These are phyloP conservation scores for Alloplasta piceator DNA, from an alignment of 2,888 invertebrate species.

Conservation along the genomic window DNA sequence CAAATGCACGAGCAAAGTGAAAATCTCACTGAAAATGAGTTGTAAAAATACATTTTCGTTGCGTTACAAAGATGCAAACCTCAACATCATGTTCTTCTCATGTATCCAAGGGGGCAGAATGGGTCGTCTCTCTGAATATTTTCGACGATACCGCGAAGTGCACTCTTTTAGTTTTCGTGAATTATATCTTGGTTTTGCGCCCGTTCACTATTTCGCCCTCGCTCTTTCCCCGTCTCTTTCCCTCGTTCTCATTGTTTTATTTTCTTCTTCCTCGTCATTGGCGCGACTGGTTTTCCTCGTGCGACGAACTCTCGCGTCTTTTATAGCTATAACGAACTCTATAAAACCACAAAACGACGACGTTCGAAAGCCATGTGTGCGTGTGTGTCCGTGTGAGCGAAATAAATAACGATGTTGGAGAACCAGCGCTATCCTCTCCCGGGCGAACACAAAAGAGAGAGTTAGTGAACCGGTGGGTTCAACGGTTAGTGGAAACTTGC, in stretches of 20 bases:
- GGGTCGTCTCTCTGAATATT: conserved; percentile 5
- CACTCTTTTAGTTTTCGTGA: background rate
- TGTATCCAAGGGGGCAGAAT: background rate
- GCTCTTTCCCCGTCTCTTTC: background rate
- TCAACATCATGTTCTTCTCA: too few species aligned
- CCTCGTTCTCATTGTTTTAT: conserved; percentile 1
- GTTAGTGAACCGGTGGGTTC: conserved; percentile 51
- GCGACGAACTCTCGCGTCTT: conserved; percentile 44
- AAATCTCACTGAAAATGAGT: too few species aligned
- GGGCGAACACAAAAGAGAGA: conserved; percentile 51
- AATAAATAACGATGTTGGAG: conserved; percentile 47
- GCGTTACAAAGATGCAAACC: too few species aligned
- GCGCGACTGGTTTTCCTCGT: conserved; percentile 39
- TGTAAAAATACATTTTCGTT: too few species aligned
- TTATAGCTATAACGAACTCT: conserved; percentile 20
- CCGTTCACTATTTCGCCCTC: background rate
- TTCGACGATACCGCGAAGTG: conserved; percentile 9
- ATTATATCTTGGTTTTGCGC: conserved; percentile 15
- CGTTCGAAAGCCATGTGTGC: conserved; percentile 26
- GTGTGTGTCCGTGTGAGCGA: conserved; percentile 22
- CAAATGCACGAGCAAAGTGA: too few species aligned
- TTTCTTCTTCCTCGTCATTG: conserved; percentile 19
- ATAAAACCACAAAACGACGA: conserved; percentile 35
- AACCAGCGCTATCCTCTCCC: conserved; percentile 14
- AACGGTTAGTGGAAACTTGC: conserved; percentile 58